Evolutionary conservation across 2,113 vertebrate species (phyloP).

Genomic region (Elephantulus edwardii): DNA sequence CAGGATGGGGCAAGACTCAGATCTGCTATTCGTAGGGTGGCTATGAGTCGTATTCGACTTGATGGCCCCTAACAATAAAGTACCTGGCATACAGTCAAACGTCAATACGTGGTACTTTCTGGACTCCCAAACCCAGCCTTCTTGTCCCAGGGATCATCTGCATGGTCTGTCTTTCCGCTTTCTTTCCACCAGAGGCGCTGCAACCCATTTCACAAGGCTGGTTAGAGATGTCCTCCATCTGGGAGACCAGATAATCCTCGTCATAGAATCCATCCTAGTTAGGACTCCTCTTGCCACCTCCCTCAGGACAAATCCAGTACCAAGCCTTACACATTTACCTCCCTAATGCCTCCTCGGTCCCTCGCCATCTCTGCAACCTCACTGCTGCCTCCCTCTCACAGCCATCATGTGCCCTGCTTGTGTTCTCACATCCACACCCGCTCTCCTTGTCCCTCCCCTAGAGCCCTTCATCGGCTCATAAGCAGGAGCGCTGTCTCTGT

Average conservation of each 20-base stretch:
- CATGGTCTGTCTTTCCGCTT: neutral
- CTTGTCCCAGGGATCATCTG: neutral
- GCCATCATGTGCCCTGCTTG: neutral
- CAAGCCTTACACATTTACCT: neutral
- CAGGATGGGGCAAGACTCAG: no score
- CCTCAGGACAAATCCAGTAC: neutral
- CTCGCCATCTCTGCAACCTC: no score
- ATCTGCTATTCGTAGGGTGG: no score
- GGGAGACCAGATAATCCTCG: neutral
- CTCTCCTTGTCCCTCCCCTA: neutral
- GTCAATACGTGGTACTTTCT: neutral
- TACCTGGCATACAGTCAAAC: accelerated
- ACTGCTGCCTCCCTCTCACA: neutral
- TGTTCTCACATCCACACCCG: neutral
- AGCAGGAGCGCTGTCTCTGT: neutral
- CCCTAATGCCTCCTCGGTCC: neutral
- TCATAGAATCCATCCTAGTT: neutral
- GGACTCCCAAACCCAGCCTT: neutral
- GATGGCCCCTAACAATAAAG: no score
- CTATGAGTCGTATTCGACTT: no score
- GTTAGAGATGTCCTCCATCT: accelerated
- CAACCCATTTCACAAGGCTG: neutral
- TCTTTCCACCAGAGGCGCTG: constrained; percentile 47
- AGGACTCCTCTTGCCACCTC: neutral
- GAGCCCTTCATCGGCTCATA: neutral